Conservation (phyloP, 2,113 vertebrate species). For the Desmodus rotundus region DNA sequence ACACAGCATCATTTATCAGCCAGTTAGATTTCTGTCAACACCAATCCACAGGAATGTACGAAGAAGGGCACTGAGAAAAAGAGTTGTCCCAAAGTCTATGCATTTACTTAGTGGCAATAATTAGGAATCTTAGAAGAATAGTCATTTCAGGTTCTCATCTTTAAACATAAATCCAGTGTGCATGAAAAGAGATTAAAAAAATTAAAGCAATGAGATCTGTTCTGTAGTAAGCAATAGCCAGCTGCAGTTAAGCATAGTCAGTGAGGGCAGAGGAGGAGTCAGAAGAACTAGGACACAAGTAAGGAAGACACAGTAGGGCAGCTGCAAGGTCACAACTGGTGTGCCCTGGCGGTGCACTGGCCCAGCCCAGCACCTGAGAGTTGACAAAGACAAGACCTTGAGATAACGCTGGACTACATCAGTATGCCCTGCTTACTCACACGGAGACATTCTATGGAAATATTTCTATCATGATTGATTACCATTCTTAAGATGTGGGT, state of each 20-base stretch:
- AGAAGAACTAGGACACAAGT: background rate
- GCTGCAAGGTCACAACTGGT: background rate
- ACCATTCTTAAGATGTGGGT: background rate
- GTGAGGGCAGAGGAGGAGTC: background rate
- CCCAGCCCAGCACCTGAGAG: rapidly evolving
- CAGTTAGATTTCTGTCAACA: background rate
- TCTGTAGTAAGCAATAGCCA: background rate
- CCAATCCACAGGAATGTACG: background rate
- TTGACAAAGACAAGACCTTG: background rate
- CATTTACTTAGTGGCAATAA: background rate
- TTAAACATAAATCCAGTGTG: background rate
- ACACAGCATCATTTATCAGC: background rate
- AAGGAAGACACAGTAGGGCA: no score
- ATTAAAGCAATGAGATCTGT: background rate
- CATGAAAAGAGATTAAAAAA: background rate
- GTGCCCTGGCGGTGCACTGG: rapidly evolving
- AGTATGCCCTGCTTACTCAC: background rate
- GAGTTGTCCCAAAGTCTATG: background rate
- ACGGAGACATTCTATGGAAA: background rate
- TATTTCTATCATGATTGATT: background rate
- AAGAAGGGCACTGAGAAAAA: background rate
- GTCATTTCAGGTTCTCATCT: background rate
- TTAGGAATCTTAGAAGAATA: background rate
- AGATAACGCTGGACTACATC: background rate
- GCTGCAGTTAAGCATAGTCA: background rate